A percentile compares a stretch with the other conserved stretches of the same genome.
phyloP scores from a whole-genome alignment of 2,113 vertebrate species.

The Antennarius striatus region DNA sequence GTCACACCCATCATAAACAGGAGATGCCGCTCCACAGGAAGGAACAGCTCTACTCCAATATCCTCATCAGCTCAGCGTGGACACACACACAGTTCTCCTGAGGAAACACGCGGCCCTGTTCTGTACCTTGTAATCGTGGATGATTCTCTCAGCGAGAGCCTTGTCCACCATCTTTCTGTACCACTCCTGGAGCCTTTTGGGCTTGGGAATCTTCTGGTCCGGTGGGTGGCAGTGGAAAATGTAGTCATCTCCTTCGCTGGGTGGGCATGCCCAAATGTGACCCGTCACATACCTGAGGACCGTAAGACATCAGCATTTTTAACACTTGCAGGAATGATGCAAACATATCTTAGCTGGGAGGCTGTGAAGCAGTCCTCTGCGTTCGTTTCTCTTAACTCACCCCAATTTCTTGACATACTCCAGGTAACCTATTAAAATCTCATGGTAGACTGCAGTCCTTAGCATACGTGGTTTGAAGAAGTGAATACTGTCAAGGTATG shows the following conservation, averaged over 20 bases:
- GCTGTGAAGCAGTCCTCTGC: no score
- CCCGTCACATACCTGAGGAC: conserved; percentile 89
- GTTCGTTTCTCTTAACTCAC: conserved; percentile 71
- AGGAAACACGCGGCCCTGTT: no score
- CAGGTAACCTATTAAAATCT: conserved; percentile 97
- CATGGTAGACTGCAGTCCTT: conserved; percentile 97
- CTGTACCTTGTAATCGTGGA: conserved; percentile 95
- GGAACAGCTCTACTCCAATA: no score
- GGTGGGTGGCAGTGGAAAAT: conserved; percentile 98
- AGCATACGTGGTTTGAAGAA: conserved; percentile 95
- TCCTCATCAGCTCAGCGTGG: no score
- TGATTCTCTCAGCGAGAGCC: conserved; percentile 94
- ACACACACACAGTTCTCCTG: no score
- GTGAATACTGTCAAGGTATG: conserved; percentile 98
- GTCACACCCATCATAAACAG: no score
- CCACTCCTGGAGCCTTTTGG: conserved; percentile 97
- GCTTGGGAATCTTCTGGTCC: conserved; percentile 98
- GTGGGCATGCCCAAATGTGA: conserved; percentile 99
- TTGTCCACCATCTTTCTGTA: conserved; percentile 99
- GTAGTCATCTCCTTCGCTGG: conserved; percentile 98
- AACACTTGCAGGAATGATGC: neutral
- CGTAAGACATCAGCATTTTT: neutral
- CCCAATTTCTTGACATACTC: conserved; percentile 98
- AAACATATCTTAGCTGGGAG: neutral
- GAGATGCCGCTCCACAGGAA: no score